Percentiles rank a stretch among this genome's conserved stretches.
phyloP scores from a whole-genome alignment of 2,113 vertebrate species.

The Chunga burmeisteri region DNA sequence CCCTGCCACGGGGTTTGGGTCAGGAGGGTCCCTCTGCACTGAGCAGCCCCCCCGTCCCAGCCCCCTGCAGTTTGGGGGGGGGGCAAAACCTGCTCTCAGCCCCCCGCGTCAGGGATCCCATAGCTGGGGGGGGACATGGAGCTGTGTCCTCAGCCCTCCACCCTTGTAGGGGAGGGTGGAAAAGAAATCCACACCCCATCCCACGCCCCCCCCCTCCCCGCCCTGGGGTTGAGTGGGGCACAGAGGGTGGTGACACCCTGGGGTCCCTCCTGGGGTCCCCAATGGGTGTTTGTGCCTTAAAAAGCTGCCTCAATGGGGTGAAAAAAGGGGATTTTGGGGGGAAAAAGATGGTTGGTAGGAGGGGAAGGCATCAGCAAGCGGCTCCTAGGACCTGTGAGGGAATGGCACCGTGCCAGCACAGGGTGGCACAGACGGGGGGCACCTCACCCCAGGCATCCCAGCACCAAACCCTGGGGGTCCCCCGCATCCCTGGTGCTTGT shows the following conservation, averaged over 20 bases:
- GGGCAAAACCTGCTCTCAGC: background rate
- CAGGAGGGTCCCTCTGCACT: background rate
- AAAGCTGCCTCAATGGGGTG: background rate
- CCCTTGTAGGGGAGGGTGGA: background rate
- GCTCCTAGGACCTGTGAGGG: background rate
- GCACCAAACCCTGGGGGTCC: accelerated
- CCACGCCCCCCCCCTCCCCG: too few relatives aligned
- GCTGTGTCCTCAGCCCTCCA: background rate
- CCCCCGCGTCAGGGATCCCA: background rate
- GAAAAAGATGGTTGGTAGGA: background rate
- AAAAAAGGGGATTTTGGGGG: background rate
- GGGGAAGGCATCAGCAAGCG: accelerated
- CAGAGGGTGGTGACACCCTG: accelerated
- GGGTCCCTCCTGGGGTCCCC: background rate
- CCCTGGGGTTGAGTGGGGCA: accelerated
- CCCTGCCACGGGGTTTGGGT: accelerated
- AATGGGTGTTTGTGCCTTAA: background rate
- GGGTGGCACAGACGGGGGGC: background rate
- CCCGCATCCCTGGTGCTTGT: accelerated
- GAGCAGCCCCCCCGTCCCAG: background rate
- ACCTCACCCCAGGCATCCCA: background rate
- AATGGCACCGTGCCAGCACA: too few relatives aligned
- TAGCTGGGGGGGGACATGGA: accelerated
- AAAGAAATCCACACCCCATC: background rate
- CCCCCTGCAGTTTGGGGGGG: accelerated